These are phyloP conservation scores for Tortrix viridana DNA, from an alignment of 2,888 invertebrate genomes.

Conservation along the genomic window DNA sequence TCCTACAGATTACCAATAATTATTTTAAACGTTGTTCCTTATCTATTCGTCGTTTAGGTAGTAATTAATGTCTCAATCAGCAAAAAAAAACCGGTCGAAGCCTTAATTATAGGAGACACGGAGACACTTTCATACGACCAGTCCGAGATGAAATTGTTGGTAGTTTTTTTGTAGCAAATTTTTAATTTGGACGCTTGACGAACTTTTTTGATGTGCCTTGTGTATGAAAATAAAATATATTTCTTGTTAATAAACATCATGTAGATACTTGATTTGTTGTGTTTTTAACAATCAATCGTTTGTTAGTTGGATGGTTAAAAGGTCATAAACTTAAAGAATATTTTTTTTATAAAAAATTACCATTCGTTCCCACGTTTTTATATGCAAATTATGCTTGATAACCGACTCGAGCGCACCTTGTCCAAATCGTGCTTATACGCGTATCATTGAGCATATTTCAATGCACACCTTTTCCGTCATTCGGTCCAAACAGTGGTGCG, in stretches of 20 bases:
- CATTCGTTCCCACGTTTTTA: constrained; percentile 3
- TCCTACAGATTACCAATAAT: constrained; percentile 34
- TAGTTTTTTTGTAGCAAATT: constrained; percentile 1
- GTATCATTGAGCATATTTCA: constrained; percentile 54
- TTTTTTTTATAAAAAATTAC: too few species aligned
- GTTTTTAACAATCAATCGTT: too few species aligned
- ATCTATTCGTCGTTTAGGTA: constrained; percentile 32
- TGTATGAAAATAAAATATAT: too few species aligned
- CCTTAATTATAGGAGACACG: constrained; percentile 18
- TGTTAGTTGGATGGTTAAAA: too few species aligned
- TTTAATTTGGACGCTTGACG: neutral
- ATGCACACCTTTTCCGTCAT: constrained; percentile 67
- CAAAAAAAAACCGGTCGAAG: constrained; percentile 22
- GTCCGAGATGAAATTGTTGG: constrained; percentile 4
- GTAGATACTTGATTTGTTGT: too few species aligned
- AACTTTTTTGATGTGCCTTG: too few species aligned
- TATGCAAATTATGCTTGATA: constrained; percentile 28
- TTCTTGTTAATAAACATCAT: too few species aligned
- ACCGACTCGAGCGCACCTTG: constrained; percentile 13
- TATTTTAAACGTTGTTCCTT: constrained; percentile 19
- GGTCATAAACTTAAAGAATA: too few species aligned
- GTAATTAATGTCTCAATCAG: constrained; percentile 34
- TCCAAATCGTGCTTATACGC: constrained; percentile 37
- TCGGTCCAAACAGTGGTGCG: constrained; percentile 44
- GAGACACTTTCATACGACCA: constrained; percentile 14